phyloP scores from a whole-genome alignment of 2,888 invertebrate species.

The Parnassius smintheus region DNA sequence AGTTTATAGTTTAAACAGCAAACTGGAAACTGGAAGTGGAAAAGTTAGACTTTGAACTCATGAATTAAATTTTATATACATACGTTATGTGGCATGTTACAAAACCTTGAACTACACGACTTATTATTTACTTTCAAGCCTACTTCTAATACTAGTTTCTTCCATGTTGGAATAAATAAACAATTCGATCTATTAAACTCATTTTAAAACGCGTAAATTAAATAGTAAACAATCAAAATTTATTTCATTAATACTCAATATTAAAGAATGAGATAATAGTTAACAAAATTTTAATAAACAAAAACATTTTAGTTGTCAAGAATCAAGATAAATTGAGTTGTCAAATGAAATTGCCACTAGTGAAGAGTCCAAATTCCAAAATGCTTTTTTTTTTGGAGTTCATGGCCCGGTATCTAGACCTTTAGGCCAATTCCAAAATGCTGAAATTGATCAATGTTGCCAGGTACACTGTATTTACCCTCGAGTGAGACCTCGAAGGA shows the following conservation, averaged over 20 bases:
- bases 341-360: too few relatives aligned
- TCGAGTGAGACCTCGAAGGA: too few relatives aligned
- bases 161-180: background rate
- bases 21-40: slow-evolving; percentile 1
- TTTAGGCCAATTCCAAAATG: too few relatives aligned
- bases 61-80: slow-evolving; percentile 19
- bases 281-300: background rate
- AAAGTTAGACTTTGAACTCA: slow-evolving; percentile 27
- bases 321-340: too few relatives aligned
- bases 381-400: too few relatives aligned
- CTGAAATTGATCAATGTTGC: too few relatives aligned
- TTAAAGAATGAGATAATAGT: slow-evolving; percentile 4
- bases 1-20: too few relatives aligned
- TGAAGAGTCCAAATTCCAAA: too few relatives aligned
- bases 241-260: slow-evolving; percentile 29
- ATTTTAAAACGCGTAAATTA: background rate
- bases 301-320: background rate
- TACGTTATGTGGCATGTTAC: slow-evolving; percentile 1
- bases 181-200: too few relatives aligned
- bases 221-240: slow-evolving; percentile 24
- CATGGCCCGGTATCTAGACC: too few relatives aligned
- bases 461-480: too few relatives aligned
- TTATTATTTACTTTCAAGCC: slow-evolving; percentile 4
- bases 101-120: slow-evolving; percentile 10
- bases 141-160: slow-evolving; percentile 24